phyloP scores from a whole-genome alignment of 2,888 invertebrate species.

The Eledona agricola region DNA sequence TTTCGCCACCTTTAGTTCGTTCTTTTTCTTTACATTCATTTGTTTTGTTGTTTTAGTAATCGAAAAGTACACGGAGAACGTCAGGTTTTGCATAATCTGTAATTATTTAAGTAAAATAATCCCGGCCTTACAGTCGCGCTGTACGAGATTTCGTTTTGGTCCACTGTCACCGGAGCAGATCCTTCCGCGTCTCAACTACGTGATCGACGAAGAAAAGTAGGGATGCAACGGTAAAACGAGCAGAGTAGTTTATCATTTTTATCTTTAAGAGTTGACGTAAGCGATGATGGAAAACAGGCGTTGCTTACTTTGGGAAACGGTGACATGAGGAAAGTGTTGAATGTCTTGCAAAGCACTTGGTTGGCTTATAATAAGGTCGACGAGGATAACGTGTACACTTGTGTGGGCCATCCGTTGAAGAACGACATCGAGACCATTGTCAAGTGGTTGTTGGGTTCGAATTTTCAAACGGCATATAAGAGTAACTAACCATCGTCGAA shows the following conservation, averaged over 20 bases:
- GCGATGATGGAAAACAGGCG: constrained; percentile 89
- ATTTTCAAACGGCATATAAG: constrained; percentile 77
- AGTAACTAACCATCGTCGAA: constrained; percentile 65
- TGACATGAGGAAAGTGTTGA: constrained; percentile 97
- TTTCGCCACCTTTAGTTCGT: neutral
- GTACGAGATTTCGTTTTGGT: constrained; percentile 95
- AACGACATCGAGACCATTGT: constrained; percentile 89
- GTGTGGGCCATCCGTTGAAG: constrained; percentile 95
- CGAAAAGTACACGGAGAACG: constrained; percentile 99
- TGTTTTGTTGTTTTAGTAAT: constrained; percentile 88
- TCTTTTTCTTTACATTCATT: constrained; percentile 18
- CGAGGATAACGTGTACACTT: constrained; percentile 92
- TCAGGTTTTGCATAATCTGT: constrained; percentile 98
- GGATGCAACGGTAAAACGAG: constrained; percentile 48
- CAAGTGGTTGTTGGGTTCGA: constrained; percentile 84
- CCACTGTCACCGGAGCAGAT: constrained; percentile 88
- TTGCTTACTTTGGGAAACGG: constrained; percentile 90
- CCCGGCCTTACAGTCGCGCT: constrained; percentile 97
- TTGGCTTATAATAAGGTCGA: constrained; percentile 90
- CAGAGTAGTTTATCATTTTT: constrained; percentile 8
- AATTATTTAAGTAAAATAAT: constrained; percentile 99
- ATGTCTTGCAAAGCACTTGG: constrained; percentile 95
- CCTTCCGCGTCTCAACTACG: constrained; percentile 84
- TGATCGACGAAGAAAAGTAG: constrained; percentile 86
- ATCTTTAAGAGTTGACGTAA: constrained; percentile 76